Conservation (phyloP, 2,888 invertebrate species). For the Diaprepes abbreviatus region DNA sequence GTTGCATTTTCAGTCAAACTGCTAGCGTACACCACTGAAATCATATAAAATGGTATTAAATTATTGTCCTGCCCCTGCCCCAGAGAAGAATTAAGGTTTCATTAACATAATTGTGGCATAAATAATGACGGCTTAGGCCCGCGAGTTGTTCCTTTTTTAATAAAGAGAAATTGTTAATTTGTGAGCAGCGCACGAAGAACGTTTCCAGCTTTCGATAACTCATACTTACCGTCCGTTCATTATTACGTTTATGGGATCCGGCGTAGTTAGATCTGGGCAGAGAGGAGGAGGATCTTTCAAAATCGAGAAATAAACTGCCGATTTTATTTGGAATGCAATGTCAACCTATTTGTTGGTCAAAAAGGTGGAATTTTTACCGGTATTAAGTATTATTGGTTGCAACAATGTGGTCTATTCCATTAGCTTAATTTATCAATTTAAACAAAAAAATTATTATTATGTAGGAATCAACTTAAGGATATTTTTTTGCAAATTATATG, state of each 20-base stretch:
- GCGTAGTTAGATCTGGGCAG: constrained; percentile 36
- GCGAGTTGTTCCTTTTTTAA: constrained; percentile 40
- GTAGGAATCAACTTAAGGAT: no score
- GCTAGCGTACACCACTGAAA: background rate
- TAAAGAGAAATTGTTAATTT: constrained; percentile 47
- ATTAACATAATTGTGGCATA: constrained; percentile 46
- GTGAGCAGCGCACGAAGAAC: constrained; percentile 39
- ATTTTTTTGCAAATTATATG: no score
- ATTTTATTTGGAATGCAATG: no score
- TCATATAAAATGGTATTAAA: background rate
- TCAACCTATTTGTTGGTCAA: no score
- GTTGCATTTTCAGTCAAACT: no score
- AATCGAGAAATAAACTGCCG: constrained; percentile 30
- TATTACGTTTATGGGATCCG: constrained; percentile 32
- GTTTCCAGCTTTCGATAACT: constrained; percentile 45
- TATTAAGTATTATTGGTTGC: no score
- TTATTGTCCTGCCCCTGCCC: constrained; percentile 17
- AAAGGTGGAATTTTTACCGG: no score
- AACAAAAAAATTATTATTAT: no score
- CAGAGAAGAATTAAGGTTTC: constrained; percentile 38
- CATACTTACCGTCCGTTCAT: constrained; percentile 43
- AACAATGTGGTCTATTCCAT: no score
- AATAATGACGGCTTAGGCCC: constrained; percentile 45
- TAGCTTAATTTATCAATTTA: no score
- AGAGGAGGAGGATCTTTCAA: constrained; percentile 27